Percentiles rank a stretch among this genome's conserved stretches.
Conservation (phyloP, 2,113 vertebrate genomes). For the Panthera tigris region DNA sequence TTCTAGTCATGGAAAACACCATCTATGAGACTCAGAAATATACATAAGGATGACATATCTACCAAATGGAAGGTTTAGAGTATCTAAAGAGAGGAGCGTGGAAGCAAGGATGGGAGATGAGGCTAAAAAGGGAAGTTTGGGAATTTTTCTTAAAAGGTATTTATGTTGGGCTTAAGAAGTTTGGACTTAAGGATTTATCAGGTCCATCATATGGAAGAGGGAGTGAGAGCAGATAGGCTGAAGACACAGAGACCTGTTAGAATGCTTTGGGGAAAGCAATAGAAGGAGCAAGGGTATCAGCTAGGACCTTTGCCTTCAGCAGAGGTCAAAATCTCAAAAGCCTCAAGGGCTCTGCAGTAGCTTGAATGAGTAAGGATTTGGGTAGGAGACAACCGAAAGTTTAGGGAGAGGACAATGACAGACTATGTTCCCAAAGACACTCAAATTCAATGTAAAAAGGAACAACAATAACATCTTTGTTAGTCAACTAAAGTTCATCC, state of each 20-base stretch:
- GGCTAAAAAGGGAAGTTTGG: neutral
- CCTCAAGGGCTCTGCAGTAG: neutral
- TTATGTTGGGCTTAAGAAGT: neutral
- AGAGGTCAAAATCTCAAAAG: neutral
- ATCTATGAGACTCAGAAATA: neutral
- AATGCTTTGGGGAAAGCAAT: neutral
- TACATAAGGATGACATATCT: neutral
- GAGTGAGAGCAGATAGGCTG: neutral
- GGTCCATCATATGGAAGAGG: neutral
- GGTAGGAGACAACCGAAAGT: neutral
- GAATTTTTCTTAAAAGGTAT: neutral
- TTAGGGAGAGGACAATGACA: neutral
- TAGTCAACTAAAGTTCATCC: neutral
- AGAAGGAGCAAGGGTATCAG: neutral
- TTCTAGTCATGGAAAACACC: neutral
- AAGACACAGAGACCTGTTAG: neutral
- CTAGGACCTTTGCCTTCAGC: neutral
- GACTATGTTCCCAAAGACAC: neutral
- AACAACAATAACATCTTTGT: neutral
- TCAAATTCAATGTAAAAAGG: neutral
- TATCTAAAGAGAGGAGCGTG: neutral
- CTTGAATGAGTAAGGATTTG: neutral
- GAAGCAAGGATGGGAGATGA: neutral
- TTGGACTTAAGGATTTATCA: neutral
- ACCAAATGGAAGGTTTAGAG: neutral